phyloP scores from a whole-genome alignment of 2,888 invertebrate species.

The Tuberolachnus salignus region DNA sequence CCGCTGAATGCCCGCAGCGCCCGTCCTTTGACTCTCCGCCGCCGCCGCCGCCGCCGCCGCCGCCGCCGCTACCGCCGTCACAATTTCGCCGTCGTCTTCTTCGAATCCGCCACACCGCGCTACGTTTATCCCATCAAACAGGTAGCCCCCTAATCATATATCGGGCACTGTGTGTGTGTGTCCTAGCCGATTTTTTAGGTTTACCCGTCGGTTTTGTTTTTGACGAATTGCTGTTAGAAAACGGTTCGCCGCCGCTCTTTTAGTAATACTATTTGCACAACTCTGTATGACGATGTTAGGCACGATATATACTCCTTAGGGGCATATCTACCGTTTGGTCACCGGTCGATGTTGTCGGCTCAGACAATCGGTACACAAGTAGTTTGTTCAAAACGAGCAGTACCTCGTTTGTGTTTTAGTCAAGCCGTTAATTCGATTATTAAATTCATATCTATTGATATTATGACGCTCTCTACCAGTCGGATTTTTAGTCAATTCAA shows the following conservation, averaged over 20 bases:
- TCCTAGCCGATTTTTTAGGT: neutral
- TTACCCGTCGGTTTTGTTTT: neutral
- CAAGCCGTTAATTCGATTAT: too few species aligned
- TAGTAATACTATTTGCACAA: too few species aligned
- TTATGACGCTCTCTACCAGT: too few species aligned
- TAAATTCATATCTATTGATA: too few species aligned
- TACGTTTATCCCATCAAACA: conserved; percentile 39
- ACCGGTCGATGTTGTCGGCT: neutral
- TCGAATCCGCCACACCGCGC: neutral
- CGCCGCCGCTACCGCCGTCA: too few species aligned
- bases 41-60: neutral
- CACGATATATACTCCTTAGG: too few species aligned
- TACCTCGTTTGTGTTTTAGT: too few species aligned
- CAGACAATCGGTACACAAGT: too few species aligned
- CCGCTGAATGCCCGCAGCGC: neutral
- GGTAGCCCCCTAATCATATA: conserved; percentile 18
- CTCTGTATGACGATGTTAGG: neutral
- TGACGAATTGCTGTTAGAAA: too few species aligned
- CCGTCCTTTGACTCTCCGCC: neutral
- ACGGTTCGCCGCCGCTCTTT: too few species aligned
- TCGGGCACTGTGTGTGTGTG: neutral
- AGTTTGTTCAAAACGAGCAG: too few species aligned
- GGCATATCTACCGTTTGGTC: neutral
- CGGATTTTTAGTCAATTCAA: too few species aligned
- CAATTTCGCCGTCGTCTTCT: neutral